phyloP scores from a whole-genome alignment of 2,113 vertebrate genomes.

The Conger conger region DNA sequence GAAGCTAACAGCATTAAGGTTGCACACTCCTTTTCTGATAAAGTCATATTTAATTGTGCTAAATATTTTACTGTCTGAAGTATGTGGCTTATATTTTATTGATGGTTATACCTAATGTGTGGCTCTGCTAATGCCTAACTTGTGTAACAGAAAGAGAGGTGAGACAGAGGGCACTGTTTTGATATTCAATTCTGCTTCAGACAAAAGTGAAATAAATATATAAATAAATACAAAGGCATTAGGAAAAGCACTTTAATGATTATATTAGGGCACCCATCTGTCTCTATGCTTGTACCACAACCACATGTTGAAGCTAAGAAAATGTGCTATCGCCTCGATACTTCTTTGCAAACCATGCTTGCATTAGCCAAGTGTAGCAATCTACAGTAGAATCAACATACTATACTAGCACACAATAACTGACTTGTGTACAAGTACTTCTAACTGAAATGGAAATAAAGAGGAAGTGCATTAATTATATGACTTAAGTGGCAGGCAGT shows the following conservation, averaged over 20 bases:
- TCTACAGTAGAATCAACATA: background rate
- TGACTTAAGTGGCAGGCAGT: background rate
- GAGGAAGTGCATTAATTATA: background rate
- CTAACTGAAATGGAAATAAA: background rate
- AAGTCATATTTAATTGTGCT: slow-evolving; percentile 15
- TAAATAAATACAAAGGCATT: background rate
- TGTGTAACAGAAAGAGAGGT: slow-evolving; percentile 1
- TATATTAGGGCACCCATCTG: background rate
- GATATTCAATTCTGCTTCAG: background rate
- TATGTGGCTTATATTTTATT: slow-evolving; percentile 52
- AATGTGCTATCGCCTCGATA: background rate
- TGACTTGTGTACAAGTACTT: background rate
- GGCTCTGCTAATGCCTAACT: slow-evolving; percentile 19
- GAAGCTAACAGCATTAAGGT: slow-evolving; percentile 13
- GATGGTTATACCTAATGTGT: slow-evolving; percentile 26
- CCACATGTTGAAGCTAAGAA: background rate
- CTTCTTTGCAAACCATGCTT: background rate
- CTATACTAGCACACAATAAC: background rate
- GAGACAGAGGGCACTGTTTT: slow-evolving; percentile 14
- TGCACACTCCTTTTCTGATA: slow-evolving; percentile 25
- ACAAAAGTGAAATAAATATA: background rate
- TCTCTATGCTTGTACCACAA: background rate
- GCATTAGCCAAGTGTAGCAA: background rate
- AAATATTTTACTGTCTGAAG: slow-evolving; percentile 49
- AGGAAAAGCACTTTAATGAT: background rate